Evolutionary conservation across 1,140 invertebrate species (phyloP).

Genomic region (Cydia pomonella): DNA sequence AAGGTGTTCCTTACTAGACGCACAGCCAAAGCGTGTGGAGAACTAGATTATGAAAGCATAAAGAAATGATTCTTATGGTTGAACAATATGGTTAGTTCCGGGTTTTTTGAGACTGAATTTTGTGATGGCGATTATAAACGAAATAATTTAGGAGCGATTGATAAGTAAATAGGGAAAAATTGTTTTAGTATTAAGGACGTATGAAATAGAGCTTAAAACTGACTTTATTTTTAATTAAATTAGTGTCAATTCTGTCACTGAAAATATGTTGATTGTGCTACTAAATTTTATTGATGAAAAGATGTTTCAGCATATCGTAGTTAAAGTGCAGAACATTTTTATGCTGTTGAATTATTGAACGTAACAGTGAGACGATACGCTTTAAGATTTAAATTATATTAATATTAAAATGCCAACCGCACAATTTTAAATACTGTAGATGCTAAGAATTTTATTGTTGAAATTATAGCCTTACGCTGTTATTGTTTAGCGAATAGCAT

Average conservation of each 20-base stretch:
- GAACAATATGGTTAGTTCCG: constrained; percentile 42
- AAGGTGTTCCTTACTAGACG: constrained; percentile 64
- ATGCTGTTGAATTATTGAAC: constrained; percentile 35
- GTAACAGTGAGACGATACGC: constrained; percentile 39
- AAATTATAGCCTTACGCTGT: constrained; percentile 20
- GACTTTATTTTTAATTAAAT: constrained; percentile 22
- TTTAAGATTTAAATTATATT: constrained; percentile 37
- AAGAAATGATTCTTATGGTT: constrained; percentile 66
- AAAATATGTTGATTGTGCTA: constrained; percentile 20
- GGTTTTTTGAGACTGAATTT: constrained; percentile 64
- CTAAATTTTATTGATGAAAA: constrained; percentile 40
- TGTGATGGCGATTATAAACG: constrained; percentile 60
- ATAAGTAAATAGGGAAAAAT: constrained; percentile 25
- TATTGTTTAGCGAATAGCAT: constrained; percentile 27
- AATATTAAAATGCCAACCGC: constrained; percentile 39
- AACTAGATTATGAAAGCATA: constrained; percentile 63
- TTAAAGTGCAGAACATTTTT: constrained; percentile 34
- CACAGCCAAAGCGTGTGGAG: constrained; percentile 54
- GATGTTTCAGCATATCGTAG: constrained; percentile 40
- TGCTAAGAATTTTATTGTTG: constrained; percentile 34
- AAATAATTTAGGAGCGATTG: constrained; percentile 26
- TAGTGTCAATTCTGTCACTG: constrained; percentile 30
- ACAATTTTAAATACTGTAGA: constrained; percentile 40
- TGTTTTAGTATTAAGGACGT: constrained; percentile 22
- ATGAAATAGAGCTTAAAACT: constrained; percentile 30